These are phyloP conservation scores for Bubo scandiacus DNA, from an alignment of 2,113 vertebrate species.

Conservation along the genomic window DNA sequence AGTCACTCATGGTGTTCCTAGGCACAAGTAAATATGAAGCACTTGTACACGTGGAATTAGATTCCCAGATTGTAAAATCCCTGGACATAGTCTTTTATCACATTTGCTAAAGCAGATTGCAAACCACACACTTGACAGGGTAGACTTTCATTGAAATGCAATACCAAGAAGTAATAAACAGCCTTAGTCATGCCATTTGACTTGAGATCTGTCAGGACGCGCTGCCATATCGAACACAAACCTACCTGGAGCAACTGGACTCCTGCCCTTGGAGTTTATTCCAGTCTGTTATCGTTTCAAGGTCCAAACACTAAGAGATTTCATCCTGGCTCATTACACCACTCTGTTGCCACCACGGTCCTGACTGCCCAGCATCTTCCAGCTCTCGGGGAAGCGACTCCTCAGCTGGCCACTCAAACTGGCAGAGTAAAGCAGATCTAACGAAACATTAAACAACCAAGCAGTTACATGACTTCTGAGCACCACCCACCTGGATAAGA, in stretches of 20 bases:
- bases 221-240: rapidly evolving
- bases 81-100: not conserved
- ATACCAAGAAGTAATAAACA: not conserved
- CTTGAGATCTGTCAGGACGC: not conserved
- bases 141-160: not conserved
- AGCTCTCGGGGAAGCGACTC: not conserved
- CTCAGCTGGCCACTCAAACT: not conserved
- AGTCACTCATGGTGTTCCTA: not conserved
- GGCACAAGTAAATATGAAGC: not conserved
- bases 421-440: not conserved
- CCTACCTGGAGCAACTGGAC: not conserved
- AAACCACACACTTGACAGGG: not conserved
- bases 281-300: not conserved
- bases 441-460: not conserved
- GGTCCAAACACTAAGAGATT: not conserved
- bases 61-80: not conserved
- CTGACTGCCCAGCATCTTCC: not conserved
- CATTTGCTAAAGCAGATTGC: not conserved
- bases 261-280: not conserved
- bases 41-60: not conserved
- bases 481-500: not conserved
- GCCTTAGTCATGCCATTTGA: not conserved
- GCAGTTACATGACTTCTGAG: not conserved
- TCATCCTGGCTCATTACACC: not conserved
- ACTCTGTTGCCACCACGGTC: rapidly evolving